phyloP scores from a whole-genome alignment of 2,888 invertebrate species.

The Cryptus viduatorius region DNA sequence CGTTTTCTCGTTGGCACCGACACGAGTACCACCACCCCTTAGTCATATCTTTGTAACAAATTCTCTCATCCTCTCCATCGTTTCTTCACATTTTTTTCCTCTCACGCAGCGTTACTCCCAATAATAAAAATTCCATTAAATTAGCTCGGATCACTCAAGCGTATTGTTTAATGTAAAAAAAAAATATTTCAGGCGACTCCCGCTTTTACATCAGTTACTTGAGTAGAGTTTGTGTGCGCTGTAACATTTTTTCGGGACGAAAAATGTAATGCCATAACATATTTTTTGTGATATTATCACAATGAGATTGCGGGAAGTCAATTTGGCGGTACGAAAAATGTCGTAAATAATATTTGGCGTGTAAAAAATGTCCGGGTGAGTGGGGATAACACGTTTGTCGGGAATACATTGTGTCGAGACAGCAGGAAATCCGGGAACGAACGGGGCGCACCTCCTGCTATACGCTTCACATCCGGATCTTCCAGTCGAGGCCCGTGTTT shows the following conservation, averaged over 20 bases:
- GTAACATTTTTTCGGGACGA: too few species aligned
- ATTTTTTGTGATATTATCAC: too few species aligned
- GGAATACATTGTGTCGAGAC: not conserved
- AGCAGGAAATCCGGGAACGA: conserved; percentile 52
- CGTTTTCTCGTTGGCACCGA: conserved; percentile 9
- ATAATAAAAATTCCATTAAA: not conserved
- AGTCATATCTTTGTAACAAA: not conserved
- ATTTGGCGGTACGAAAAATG: conserved; percentile 16
- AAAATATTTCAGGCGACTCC: too few species aligned
- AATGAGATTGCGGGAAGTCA: too few species aligned
- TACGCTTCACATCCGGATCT: conserved; percentile 17
- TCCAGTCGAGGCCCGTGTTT: not conserved
- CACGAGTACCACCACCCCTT: not conserved
- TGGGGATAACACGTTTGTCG: not conserved
- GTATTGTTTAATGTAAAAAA: not conserved
- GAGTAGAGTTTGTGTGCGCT: too few species aligned
- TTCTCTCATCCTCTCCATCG: not conserved
- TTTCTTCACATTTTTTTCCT: not conserved
- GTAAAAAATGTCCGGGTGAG: not conserved
- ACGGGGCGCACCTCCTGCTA: conserved; percentile 27
- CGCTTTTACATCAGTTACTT: too few species aligned
- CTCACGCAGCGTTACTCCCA: not conserved
- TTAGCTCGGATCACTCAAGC: not conserved
- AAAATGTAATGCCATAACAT: too few species aligned
- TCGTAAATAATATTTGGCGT: not conserved